Evolutionary conservation across 2,113 vertebrate species (phyloP), one percentile per base, ranked within the genome.

Genomic region (Pseudorasbora parva): DNA sequence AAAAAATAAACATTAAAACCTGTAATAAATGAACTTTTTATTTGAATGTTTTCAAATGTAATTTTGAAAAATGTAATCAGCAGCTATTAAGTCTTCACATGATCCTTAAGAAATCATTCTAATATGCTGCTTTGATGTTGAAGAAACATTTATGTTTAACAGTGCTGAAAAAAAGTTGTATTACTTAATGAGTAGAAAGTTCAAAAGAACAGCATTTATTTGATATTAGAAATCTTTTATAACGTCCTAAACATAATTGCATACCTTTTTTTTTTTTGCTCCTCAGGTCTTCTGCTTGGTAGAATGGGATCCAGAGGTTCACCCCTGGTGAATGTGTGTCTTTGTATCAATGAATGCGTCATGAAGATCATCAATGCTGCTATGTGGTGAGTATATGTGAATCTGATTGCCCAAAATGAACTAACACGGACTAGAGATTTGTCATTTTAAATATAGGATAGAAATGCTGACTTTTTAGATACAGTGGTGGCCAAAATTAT

Each of bases 331-430:
- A 96, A 94, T 3, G 94, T 97, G 5, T 97, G 96, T 90, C 96
- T 96, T 91, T 96, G 96, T 1, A 92, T 97, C 83, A 97, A 97
- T 0, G 96, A 97, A 87, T 96, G 95, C 0, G 95, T 97, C 0
- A 96, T 97, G 96, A 96, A 96, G 87, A 96, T 97, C 62, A 96
- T 97, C 86, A 96, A 96, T 0, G 95, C 96, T 57, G 96, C 95
- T 0, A 95, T 96, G 11, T 97, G 96, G 96, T 97, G 87, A 93
- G 88, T 59, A 49, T 9, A n/a, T 5, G 1, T 57, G 21, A 3
- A 78, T 59, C 17, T 19, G 15, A 56, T 75, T 21, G 21, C 21
- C 11, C 11, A 10, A 73, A 73, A 25, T 23, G 5, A 72, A 11
- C 12, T 47, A 72, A 14, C 41, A 45, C 19, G 9, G 25, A 9